Evolutionary conservation across 2,888 invertebrate species (phyloP).

Genomic region (Nebria salina): DNA sequence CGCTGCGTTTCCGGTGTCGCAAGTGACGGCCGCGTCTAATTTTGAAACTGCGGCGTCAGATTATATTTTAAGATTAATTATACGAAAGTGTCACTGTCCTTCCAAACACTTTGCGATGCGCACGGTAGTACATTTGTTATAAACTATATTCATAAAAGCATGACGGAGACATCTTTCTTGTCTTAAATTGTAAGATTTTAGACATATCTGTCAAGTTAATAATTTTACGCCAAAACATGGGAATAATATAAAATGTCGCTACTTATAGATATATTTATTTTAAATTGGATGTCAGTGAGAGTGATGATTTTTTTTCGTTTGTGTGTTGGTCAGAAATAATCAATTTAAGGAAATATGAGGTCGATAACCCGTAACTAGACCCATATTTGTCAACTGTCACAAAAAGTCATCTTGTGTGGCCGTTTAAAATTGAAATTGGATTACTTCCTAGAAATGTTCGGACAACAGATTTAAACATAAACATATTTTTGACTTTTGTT

Average conservation of each 20-base stretch:
- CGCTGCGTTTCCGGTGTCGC: conserved; percentile 24
- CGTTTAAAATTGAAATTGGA: not conserved
- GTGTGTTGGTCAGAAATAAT: not conserved
- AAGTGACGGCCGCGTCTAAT: conserved; percentile 7
- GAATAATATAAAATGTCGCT: no score
- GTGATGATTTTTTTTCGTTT: not conserved
- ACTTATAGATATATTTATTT: no score
- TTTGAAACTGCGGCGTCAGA: conserved; percentile 22
- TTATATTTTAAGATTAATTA: conserved; percentile 29
- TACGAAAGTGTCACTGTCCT: conserved; percentile 14
- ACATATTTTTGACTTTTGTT: not conserved
- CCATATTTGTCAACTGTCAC: not conserved
- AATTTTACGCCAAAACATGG: not conserved
- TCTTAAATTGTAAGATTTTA: not conserved
- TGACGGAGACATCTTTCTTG: not conserved
- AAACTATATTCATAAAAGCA: not conserved
- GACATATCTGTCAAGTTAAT: not conserved
- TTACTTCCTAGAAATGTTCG: not conserved
- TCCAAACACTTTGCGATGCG: not conserved
- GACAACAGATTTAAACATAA: not conserved
- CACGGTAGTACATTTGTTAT: conserved; percentile 7
- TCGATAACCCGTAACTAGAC: not conserved
- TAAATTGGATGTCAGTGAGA: no score
- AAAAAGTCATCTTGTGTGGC: not conserved
- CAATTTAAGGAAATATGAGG: not conserved